phyloP scores from a whole-genome alignment of 2,797 vertebrate genomes.

The Garrulus glandarius region DNA sequence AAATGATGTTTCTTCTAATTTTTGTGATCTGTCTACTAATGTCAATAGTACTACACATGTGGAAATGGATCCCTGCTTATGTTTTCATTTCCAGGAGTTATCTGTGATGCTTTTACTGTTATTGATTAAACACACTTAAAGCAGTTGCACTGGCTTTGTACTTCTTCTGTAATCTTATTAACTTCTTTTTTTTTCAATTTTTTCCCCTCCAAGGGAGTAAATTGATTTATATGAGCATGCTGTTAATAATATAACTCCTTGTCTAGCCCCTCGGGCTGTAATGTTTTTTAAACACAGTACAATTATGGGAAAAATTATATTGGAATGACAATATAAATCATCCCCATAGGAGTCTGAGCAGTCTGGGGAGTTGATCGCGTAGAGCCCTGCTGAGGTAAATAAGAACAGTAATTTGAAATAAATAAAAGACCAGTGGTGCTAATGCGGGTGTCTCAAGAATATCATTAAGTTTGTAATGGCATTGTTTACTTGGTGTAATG shows the following conservation, averaged over 20 bases:
- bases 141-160: background rate
- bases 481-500: constrained; percentile 52
- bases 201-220: constrained; percentile 71
- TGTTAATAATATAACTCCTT: constrained; percentile 74
- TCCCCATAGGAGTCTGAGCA: constrained; percentile 50
- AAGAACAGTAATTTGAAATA: constrained; percentile 78
- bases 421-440: constrained; percentile 76
- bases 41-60: background rate
- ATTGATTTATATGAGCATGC: constrained; percentile 72
- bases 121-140: constrained; percentile 22
- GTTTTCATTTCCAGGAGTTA: background rate
- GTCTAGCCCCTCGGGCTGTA: constrained; percentile 69
- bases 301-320: constrained; percentile 66
- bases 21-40: background rate
- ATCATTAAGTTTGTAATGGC: constrained; percentile 42
- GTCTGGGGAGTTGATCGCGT: constrained; percentile 42
- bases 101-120: constrained; percentile 25
- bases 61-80: background rate
- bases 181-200: background rate
- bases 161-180: constrained; percentile 29
- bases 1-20: background rate
- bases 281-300: constrained; percentile 70
- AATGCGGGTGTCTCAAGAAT: constrained; percentile 66
- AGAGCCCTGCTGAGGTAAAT: constrained; percentile 70
- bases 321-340: constrained; percentile 75